phyloP scores from a whole-genome alignment of 2,113 vertebrate genomes.

The Corynorhinus townsendii region DNA sequence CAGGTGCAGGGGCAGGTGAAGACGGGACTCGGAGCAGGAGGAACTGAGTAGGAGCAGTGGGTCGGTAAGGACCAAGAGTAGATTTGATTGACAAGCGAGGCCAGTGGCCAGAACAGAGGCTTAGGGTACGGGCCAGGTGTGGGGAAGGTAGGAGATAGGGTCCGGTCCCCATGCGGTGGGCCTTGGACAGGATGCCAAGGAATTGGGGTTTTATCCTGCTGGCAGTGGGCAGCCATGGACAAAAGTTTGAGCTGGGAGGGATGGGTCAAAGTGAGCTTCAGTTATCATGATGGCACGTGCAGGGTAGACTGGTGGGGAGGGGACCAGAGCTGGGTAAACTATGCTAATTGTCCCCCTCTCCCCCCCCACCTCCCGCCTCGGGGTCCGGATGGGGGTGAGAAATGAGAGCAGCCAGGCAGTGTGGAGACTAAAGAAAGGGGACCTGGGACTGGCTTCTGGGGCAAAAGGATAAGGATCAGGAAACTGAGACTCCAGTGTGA shows the following conservation, averaged over 20 bases:
- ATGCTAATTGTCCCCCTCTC: accelerated
- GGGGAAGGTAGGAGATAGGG: background rate
- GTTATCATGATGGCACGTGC: background rate
- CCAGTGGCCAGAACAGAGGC: background rate
- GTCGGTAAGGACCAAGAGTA: background rate
- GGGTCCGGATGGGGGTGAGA: background rate
- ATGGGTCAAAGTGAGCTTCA: background rate
- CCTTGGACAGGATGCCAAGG: background rate
- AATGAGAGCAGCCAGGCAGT: background rate
- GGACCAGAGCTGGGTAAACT: background rate
- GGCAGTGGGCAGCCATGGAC: background rate
- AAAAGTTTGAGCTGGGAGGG: background rate
- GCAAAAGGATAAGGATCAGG: background rate
- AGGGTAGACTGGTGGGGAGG: too few species aligned
- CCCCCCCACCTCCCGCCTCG: accelerated
- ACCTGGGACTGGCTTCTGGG: background rate
- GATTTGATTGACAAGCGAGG: background rate
- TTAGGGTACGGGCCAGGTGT: background rate
- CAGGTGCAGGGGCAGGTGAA: background rate
- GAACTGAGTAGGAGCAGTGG: background rate
- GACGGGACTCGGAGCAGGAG: background rate
- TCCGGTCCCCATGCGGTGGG: background rate
- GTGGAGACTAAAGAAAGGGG: background rate
- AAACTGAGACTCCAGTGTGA: background rate
- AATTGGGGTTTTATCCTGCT: background rate